Evolutionary conservation across 1,140 invertebrate species (phyloP), one percentile per base, ranked within the genome.

Genomic region (Leptoteleia sp.): DNA sequence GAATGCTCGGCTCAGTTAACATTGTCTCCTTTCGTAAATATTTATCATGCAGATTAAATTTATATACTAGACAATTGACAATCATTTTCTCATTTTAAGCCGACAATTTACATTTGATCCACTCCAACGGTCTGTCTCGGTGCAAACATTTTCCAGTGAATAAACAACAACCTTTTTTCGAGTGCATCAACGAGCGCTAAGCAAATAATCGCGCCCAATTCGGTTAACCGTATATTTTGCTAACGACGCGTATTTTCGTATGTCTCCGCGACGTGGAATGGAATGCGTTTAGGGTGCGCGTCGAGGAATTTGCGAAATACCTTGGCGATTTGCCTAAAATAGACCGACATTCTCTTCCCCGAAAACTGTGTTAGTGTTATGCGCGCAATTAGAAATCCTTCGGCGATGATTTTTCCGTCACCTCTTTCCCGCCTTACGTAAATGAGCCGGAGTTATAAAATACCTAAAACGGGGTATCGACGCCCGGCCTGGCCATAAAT

Each of bases 341-440:
- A 72, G 48, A 9, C 22, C 37, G 17, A 11, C 35, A 55, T 50
- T 70, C 40, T 35, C 29, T 62, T 62, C 35, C 11, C 29, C 19
- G 68, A 47, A 47, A 72, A 47, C 17, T 72, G 68, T 72, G 68
- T 72, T 72, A 72, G 57, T 72, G 68, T 72, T 72, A 72, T 72
- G 40, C 9, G 17, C 31, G 48, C 16, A 55, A 72, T 64, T 55
- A 55, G 47, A 54, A 35, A 45, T 59, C 17, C 25, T 22, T 37
- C 25, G 47, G 22, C n/a, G 16, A 16, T 31, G 9, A 13, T 54
- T 55, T 33, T 52, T 52, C n/a, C 16, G n/a, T n/a, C n/a, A n/a
- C n/a, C n/a, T n/a, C n/a, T n/a, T n/a, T n/a, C n/a, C n/a, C n/a
- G 17, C 7, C 19, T 59, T 57, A 59, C 12, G 33, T 55, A 61